These are phyloP conservation scores for Trichosurus vulpecula DNA, from an alignment of 2,797 vertebrate species.

Conservation along the genomic window DNA sequence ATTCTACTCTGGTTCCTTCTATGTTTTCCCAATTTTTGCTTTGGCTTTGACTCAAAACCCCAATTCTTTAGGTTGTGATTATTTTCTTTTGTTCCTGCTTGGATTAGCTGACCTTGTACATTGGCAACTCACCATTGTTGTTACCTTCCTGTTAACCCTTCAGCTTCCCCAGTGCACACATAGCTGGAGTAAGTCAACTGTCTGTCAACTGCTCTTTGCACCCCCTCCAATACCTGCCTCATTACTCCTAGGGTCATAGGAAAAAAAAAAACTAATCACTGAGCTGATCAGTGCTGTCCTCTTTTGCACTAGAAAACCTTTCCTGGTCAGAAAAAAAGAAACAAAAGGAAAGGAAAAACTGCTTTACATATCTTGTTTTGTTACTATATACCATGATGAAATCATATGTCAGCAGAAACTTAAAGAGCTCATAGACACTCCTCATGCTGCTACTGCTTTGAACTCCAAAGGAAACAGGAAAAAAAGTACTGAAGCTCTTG, in stretches of 20 bases:
- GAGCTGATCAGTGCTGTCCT: background rate
- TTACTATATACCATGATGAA: background rate
- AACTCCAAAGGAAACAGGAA: background rate
- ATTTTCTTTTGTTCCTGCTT: background rate
- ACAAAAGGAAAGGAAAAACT: background rate
- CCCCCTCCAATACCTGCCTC: too few species aligned
- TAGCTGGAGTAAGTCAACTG: background rate
- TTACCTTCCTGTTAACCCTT: background rate
- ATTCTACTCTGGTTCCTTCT: background rate
- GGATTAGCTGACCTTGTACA: background rate
- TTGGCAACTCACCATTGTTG: background rate
- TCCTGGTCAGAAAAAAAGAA: background rate
- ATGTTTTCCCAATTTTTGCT: background rate
- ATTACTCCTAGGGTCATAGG: too few species aligned
- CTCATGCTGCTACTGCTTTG: background rate
- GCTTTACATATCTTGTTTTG: background rate
- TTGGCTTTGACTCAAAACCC: background rate
- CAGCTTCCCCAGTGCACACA: background rate
- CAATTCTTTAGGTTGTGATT: background rate
- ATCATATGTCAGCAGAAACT: background rate
- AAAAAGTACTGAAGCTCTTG: background rate
- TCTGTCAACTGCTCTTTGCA: background rate
- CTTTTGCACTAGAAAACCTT: background rate
- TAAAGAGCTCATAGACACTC: background rate
- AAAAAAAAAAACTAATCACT: background rate